These are phyloP conservation scores for Phyllopteryx taeniolatus DNA, from an alignment of 2,113 vertebrate species.

Conservation along the genomic window DNA sequence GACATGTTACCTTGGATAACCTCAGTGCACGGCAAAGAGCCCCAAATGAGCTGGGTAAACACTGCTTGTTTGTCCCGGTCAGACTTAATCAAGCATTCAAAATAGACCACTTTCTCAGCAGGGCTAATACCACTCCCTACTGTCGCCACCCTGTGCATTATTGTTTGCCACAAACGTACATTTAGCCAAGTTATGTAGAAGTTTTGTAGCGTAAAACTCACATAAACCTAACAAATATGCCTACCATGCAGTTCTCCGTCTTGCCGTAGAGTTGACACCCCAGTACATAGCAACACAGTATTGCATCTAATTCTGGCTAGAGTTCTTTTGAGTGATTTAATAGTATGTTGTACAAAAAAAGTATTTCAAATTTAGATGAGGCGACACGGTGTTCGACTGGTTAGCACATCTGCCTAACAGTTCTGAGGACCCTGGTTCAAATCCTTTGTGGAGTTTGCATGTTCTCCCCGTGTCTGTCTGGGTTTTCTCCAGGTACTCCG, in stretches of 20 bases:
- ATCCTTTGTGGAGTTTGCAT: no score
- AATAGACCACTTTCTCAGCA: conserved; percentile 4
- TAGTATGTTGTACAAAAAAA: background rate
- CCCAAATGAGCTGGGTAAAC: conserved; percentile 17
- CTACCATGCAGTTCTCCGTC: background rate
- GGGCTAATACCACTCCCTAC: conserved; percentile 5
- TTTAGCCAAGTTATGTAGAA: background rate
- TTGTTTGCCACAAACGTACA: background rate
- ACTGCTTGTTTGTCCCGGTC: conserved; percentile 26
- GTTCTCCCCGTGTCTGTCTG: no score
- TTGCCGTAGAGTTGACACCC: background rate
- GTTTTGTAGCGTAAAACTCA: background rate
- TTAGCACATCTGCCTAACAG: no score
- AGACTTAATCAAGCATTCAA: conserved; percentile 24
- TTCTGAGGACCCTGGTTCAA: no score
- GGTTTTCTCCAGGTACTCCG: no score
- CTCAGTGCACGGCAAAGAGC: conserved; percentile 31
- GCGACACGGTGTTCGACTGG: no score
- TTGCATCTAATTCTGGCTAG: background rate
- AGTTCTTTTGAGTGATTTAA: background rate
- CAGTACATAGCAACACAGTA: background rate
- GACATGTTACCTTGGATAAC: conserved; percentile 68
- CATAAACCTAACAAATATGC: background rate
- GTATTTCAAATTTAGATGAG: background rate
- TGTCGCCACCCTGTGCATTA: conserved; percentile 1